A percentile compares a stretch with the other conserved stretches of the same genome.
Evolutionary conservation across 2,113 vertebrate species (phyloP).

Genomic region (Melozone crissalis): DNA sequence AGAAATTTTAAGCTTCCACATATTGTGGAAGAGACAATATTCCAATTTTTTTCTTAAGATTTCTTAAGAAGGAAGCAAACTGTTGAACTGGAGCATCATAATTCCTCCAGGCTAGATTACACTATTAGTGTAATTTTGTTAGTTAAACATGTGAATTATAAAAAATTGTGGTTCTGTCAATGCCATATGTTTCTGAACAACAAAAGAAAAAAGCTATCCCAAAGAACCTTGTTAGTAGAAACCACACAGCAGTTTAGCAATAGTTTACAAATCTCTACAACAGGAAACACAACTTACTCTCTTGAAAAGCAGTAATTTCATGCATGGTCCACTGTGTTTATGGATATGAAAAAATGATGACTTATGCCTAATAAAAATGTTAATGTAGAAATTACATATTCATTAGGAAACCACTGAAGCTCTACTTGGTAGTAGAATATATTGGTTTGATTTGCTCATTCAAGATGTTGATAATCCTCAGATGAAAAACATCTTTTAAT

Average conservation of each 20-base stretch:
- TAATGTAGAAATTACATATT: constrained; percentile 23
- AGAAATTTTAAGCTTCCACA: not conserved
- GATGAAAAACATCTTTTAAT: not conserved
- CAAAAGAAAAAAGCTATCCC: constrained; percentile 1
- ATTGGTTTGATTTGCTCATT: not conserved
- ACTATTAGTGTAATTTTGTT: not conserved
- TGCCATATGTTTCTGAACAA: not conserved
- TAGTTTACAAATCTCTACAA: constrained; percentile 10
- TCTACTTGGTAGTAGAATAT: not conserved
- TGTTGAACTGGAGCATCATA: not conserved
- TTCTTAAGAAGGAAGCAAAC: not conserved
- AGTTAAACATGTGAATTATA: not conserved
- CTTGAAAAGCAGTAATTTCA: constrained; percentile 37
- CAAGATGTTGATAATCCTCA: not conserved
- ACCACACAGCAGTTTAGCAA: not conserved
- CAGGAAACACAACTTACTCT: not conserved
- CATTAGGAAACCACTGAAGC: constrained; percentile 4
- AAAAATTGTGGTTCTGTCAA: not conserved
- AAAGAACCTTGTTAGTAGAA: constrained; percentile 17
- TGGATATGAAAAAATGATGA: constrained; percentile 12
- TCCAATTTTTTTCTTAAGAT: not conserved
- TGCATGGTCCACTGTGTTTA: constrained; percentile 37
- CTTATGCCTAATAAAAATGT: constrained; percentile 43
- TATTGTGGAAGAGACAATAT: not conserved
- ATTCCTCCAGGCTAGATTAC: not conserved